Percentiles rank a stretch among this genome's conserved stretches.
Conservation (phyloP, 2,888 invertebrate species). For the Uloborus plumipes region DNA sequence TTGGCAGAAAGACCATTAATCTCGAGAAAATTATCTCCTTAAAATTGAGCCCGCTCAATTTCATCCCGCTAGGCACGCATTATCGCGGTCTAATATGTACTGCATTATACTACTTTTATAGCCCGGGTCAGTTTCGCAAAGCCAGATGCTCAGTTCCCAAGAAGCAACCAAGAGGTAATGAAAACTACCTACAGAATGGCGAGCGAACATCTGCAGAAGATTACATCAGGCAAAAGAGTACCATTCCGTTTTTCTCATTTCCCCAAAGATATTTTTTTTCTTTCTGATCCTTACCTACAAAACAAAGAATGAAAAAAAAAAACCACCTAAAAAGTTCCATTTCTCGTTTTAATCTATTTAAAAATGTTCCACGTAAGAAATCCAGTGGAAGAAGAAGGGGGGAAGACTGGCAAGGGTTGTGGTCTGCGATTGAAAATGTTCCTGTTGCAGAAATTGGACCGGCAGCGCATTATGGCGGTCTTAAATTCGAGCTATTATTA, state of each 20-base stretch:
- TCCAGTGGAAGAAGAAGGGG: slow-evolving; percentile 4
- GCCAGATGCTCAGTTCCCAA: no score
- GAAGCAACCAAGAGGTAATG: not conserved
- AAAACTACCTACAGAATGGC: slow-evolving; percentile 17
- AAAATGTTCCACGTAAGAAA: slow-evolving; percentile 36
- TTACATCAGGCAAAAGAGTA: slow-evolving; percentile 28
- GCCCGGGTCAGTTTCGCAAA: no score
- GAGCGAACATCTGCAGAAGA: slow-evolving; percentile 37
- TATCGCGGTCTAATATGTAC: slow-evolving; percentile 3
- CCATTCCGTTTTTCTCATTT: no score
- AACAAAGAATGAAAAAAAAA: no score
- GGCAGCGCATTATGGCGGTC: slow-evolving; percentile 1
- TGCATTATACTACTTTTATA: not conserved
- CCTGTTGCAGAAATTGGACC: slow-evolving; percentile 3
- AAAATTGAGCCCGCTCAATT: slow-evolving; percentile 1
- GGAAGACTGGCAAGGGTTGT: not conserved
- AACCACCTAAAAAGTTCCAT: no score
- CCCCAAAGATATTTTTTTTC: no score
- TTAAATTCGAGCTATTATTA: slow-evolving; percentile 22
- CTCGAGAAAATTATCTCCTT: not conserved
- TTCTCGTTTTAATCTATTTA: slow-evolving; percentile 49
- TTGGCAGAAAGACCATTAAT: not conserved
- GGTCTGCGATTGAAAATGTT: not conserved
- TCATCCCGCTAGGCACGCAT: not conserved
- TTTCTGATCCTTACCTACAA: no score